phyloP scores from a whole-genome alignment of 2,113 vertebrate genomes.

The Peromyscus polionotus region DNA sequence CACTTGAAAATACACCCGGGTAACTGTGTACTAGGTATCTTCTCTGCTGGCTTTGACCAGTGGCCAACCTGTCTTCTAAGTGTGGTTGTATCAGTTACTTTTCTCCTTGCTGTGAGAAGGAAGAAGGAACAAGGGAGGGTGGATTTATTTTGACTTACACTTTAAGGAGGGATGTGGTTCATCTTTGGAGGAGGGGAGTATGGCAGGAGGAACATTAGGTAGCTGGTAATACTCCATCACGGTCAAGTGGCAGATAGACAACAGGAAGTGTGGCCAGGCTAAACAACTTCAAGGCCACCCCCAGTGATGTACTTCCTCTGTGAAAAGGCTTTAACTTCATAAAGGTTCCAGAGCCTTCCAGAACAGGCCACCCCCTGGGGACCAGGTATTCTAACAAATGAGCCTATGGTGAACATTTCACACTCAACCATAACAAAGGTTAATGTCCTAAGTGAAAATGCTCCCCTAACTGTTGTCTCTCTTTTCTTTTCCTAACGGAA shows the following conservation, averaged over 20 bases:
- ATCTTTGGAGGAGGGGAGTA: background rate
- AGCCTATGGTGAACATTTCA: background rate
- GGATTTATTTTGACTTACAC: background rate
- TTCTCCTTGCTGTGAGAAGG: background rate
- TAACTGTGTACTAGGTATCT: background rate
- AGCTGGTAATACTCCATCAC: too few relatives aligned
- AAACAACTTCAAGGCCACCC: background rate
- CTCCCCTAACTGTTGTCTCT: conserved; percentile 76
- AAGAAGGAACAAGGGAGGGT: background rate
- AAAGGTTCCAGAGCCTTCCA: background rate
- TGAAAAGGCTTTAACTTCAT: background rate
- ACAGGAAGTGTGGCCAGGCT: background rate
- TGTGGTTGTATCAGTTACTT: background rate
- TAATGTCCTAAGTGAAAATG: background rate
- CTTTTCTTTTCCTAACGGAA: conserved; percentile 85
- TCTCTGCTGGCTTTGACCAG: background rate
- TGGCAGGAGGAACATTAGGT: background rate
- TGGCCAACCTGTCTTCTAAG: background rate
- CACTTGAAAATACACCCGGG: background rate
- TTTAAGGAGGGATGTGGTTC: background rate
- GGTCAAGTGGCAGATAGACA: too few relatives aligned
- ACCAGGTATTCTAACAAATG: background rate
- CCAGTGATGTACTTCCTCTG: background rate
- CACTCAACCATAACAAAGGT: background rate
- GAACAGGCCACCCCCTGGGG: background rate